Evolutionary conservation across 2,888 invertebrate genomes (phyloP).

Genomic region (Uloborus plumipes): DNA sequence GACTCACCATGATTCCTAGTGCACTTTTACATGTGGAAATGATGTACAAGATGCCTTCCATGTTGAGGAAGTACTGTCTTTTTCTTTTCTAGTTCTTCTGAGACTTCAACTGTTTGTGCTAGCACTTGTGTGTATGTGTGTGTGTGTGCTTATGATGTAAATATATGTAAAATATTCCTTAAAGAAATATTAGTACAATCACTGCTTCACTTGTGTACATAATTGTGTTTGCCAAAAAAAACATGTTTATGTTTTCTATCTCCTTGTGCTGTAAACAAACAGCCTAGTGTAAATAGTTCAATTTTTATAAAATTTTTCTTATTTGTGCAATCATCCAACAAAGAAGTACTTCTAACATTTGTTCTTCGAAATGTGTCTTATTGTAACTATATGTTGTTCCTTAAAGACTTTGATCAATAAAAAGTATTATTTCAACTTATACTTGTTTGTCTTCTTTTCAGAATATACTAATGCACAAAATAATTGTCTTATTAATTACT

Average conservation of each 20-base stretch:
- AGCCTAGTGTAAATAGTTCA: constrained; percentile 46
- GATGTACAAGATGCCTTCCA: too few species aligned
- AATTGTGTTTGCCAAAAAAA: constrained; percentile 54
- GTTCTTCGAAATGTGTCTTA: constrained; percentile 64
- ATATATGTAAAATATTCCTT: constrained; percentile 55
- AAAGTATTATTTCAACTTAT: constrained; percentile 53
- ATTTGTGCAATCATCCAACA: constrained; percentile 43
- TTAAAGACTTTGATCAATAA: constrained; percentile 60
- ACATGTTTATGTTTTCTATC: constrained; percentile 54
- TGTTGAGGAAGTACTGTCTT: too few species aligned
- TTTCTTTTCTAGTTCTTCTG: too few species aligned
- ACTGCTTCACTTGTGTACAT: constrained; percentile 43
- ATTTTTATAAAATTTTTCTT: constrained; percentile 48
- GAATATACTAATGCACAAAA: too few species aligned
- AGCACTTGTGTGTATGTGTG: not conserved
- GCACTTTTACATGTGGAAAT: too few species aligned
- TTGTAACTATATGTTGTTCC: constrained; percentile 62
- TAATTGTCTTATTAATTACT: too few species aligned
- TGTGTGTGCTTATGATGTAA: constrained; percentile 33
- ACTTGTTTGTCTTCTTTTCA: too few species aligned
- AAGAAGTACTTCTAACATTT: constrained; percentile 11
- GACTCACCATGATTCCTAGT: too few species aligned
- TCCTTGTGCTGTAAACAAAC: constrained; percentile 40
- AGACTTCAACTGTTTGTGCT: too few species aligned
- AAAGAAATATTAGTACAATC: constrained; percentile 57